Evolutionary conservation across 1,140 invertebrate genomes (phyloP), one percentile per base, ranked within the genome.

Genomic region (Drosophila ficusphila): DNA sequence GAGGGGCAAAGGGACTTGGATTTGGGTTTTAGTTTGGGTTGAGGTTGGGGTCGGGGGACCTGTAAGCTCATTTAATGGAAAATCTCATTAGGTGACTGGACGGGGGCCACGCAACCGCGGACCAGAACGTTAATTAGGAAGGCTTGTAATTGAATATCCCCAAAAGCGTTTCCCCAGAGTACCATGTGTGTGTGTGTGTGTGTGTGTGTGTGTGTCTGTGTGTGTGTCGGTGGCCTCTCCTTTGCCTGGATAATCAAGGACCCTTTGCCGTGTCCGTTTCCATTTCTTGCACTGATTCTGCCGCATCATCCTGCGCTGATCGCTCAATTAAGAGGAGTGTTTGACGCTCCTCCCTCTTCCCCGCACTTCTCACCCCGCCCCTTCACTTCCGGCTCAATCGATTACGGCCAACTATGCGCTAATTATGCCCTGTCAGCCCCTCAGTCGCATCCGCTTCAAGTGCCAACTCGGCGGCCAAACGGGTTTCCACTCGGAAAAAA

Each of bases 91-190:
- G 53, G 48, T 51, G 56, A 72, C 33, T 48, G 44, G 64, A n/a
- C 52, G 38, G 60, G 23, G 68, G 65, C 39, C 34, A 31, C 18
- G 16, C 44, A 46, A 46, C 48, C 47, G 48, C 68, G 38, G 68
- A 52, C 39, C 53, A 57, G 42, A 71, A 71, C 47, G 54, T 72
- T 73, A 72, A 73, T 73, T 52, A 73, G 70, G 39, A 73, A 54
- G 33, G 56, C 56, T 72, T 73, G 70, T 73, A 73, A 72, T 73
- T 73, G 69, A 72, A 73, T 73, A 73, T 53, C 51, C 39, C 31
- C 60, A 58, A 64, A 64, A 65, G 57, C 61, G n/a, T 21, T 38
- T 46, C 23, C 8, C 16, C 1, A 23, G 25, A 8, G 33, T 39
- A 19, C 16, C 51, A n/a, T n/a, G 29, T 44, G 38, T 33, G 47